These are phyloP conservation scores for Grammomys dolichurus DNA, from an alignment of 2,113 vertebrate species.

Conservation along the genomic window DNA sequence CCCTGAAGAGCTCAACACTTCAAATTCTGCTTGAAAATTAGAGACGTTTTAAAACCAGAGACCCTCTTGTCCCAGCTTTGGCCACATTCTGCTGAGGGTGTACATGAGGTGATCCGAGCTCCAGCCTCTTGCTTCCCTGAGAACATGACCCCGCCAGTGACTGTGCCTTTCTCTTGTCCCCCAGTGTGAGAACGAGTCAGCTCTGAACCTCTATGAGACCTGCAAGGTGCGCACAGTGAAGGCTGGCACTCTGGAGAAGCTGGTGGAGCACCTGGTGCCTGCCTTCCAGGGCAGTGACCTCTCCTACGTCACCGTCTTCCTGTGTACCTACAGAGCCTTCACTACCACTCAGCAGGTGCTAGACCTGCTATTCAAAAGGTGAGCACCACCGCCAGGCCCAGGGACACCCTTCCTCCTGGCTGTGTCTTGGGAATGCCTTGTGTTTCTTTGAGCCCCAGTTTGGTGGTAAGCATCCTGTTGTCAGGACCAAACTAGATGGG, in stretches of 20 bases:
- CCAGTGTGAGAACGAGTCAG: conserved; percentile 93
- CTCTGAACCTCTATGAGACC: conserved; percentile 96
- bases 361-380: conserved; percentile 97
- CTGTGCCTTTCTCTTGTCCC: not conserved
- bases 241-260: conserved; percentile 96
- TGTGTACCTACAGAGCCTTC: conserved; percentile 98
- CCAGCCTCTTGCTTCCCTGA: no score
- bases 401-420: rapidly evolving
- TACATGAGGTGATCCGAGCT: not conserved
- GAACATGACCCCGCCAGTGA: not conserved
- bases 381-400: not conserved
- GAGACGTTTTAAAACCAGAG: not conserved
- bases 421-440: not conserved
- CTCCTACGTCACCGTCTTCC: conserved; percentile 98
- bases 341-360: conserved; percentile 96
- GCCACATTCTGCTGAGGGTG: rapidly evolving
- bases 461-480: rapidly evolving
- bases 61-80: rapidly evolving
- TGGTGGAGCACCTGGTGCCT: conserved; percentile 98
- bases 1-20: not conserved
- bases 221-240: conserved; percentile 98
- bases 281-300: conserved; percentile 98
- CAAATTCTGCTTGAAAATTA: not conserved
- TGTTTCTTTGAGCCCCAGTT: not conserved
- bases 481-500: not conserved